phyloP scores from a whole-genome alignment of 2,113 vertebrate genomes.

The Leptocoma aspasia region DNA sequence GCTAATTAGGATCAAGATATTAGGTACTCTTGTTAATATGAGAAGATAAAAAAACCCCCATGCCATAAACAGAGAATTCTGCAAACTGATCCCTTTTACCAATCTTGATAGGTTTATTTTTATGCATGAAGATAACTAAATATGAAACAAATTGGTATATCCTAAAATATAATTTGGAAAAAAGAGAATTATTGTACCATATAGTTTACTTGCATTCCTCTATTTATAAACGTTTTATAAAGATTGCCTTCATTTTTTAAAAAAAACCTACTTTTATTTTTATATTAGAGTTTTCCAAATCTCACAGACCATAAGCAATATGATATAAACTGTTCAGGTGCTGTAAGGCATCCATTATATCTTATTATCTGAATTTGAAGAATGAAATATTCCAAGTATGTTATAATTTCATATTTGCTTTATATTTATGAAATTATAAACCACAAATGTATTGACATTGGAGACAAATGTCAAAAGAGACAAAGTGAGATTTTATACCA shows the following conservation, averaged over 20 bases:
- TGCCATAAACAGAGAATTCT: neutral
- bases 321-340: neutral
- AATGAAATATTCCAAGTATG: neutral
- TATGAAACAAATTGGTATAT: neutral
- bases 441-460: neutral
- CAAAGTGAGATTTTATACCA: neutral
- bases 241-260: fast-evolving
- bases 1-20: conserved; percentile 19
- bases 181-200: neutral
- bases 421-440: neutral
- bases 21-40: neutral
- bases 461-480: neutral
- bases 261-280: neutral
- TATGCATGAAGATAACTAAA: neutral
- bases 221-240: neutral
- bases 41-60: neutral
- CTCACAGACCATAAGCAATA: neutral
- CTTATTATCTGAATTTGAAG: neutral
- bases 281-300: neutral
- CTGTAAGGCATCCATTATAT: neutral
- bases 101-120: neutral
- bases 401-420: neutral
- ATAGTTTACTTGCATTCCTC: neutral
- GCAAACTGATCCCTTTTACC: neutral
- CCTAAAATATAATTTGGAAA: neutral